Percentiles rank a stretch among this genome's conserved stretches.
Evolutionary conservation across 2,888 invertebrate species (phyloP).

Genomic region (Eremobia ochroleuca): DNA sequence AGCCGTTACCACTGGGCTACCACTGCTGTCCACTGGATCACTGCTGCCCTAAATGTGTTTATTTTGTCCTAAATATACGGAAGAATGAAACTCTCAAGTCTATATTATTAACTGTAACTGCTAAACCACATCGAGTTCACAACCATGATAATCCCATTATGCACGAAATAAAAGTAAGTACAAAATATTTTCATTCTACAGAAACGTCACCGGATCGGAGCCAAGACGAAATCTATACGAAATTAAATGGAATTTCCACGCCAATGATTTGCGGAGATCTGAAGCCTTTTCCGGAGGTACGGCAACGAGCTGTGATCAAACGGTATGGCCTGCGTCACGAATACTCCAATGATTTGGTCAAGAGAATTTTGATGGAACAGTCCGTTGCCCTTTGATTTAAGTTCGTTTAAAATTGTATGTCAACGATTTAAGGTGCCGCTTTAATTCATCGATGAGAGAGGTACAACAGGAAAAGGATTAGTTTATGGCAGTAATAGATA

Average conservation of each 20-base stretch:
- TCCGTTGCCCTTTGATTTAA: slow-evolving; percentile 18
- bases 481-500: neutral
- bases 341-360: slow-evolving; percentile 52
- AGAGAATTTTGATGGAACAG: slow-evolving; percentile 30
- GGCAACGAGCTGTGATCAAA: slow-evolving; percentile 77
- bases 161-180: slow-evolving; percentile 5
- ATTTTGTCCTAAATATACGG: neutral
- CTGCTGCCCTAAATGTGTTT: neutral
- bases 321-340: slow-evolving; percentile 49
- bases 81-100: neutral
- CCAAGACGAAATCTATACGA: slow-evolving; percentile 75
- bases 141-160: slow-evolving; percentile 9
- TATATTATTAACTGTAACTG: neutral
- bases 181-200: slow-evolving; percentile 40
- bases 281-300: slow-evolving; percentile 77
- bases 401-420: slow-evolving; percentile 10
- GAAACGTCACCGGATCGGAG: slow-evolving; percentile 48
- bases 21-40: too few species aligned
- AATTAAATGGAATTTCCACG: slow-evolving; percentile 87
- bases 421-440: neutral
- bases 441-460: neutral
- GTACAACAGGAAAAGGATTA: neutral
- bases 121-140: neutral
- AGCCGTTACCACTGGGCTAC: too few species aligned
- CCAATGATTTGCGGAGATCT: slow-evolving; percentile 79